These are phyloP conservation scores for Dromiciops gliroides DNA, from an alignment of 2,113 vertebrate species.

Conservation along the genomic window DNA sequence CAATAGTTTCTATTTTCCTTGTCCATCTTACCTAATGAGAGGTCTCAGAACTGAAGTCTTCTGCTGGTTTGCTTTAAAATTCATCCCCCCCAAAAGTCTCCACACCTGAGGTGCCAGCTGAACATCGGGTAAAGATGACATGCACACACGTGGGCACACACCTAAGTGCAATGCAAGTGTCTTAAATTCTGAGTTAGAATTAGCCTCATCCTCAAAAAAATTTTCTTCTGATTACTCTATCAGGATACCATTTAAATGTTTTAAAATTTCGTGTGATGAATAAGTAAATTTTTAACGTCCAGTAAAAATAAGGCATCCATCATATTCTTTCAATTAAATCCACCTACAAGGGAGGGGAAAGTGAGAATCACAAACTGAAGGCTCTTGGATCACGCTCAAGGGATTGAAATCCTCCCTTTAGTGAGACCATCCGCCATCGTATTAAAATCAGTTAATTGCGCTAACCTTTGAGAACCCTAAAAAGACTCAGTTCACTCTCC, in stretches of 20 bases:
- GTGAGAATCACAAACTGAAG: neutral
- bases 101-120: neutral
- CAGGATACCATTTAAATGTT: neutral
- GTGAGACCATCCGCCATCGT: neutral
- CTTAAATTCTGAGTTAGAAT: conserved; percentile 26
- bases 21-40: neutral
- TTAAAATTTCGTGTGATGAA: conserved; percentile 7
- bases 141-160: conserved; percentile 10
- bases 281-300: conserved; percentile 3
- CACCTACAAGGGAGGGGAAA: neutral
- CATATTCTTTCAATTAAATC: neutral
- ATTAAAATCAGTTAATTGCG: too few relatives aligned
- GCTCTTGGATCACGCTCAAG: neutral
- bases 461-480: neutral
- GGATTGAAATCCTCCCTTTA: neutral
- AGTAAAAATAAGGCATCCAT: neutral
- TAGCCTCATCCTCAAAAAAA: conserved; percentile 23
- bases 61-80: neutral
- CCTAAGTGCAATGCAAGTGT: neutral
- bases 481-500: neutral
- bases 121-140: conserved; percentile 30
- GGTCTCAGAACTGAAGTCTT: neutral
- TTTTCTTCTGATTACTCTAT: conserved; percentile 37
- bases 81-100: neutral
- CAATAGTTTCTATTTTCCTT: conserved; percentile 9